Percentiles rank a stretch among this genome's conserved stretches.
Evolutionary conservation across 2,888 invertebrate species (phyloP).

Genomic region (Drosophila pseudotakahashii): DNA sequence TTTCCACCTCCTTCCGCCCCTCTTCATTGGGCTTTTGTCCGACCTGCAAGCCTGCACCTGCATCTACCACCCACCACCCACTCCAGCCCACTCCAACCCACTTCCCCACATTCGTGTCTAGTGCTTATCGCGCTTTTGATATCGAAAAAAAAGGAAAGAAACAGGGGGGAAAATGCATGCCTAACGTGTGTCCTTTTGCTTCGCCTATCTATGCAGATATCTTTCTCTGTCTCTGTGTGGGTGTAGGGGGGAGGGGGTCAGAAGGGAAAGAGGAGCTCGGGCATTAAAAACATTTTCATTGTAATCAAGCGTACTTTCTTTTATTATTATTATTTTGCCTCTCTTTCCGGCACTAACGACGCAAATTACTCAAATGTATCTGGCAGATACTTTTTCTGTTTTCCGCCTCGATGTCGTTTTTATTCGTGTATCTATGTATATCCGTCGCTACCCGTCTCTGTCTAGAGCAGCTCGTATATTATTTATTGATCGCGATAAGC

Average conservation of each 20-base stretch:
- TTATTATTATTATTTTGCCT: constrained; percentile 76
- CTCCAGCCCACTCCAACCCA: constrained; percentile 2
- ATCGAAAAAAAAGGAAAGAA: constrained; percentile 49
- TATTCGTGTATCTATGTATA: constrained; percentile 31
- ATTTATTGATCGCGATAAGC: constrained; percentile 84
- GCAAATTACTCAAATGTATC: constrained; percentile 82
- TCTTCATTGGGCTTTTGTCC: constrained; percentile 55
- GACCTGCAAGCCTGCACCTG: constrained; percentile 55
- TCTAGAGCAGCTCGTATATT: constrained; percentile 79
- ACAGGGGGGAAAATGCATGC: constrained; percentile 45
- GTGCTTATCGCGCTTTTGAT: constrained; percentile 79
- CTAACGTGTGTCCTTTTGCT: constrained; percentile 55
- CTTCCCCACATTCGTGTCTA: constrained; percentile 50
- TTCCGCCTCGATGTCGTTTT: constrained; percentile 44
- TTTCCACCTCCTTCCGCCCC: constrained; percentile 35
- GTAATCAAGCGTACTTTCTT: constrained; percentile 80
- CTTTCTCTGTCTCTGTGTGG: constrained; percentile 62
- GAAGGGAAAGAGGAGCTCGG: constrained; percentile 31
- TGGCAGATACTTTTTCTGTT: constrained; percentile 72
- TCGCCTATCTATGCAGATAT: constrained; percentile 74
- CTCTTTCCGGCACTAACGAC: constrained; percentile 64
- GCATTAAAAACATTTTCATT: constrained; percentile 78
- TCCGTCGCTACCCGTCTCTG: constrained; percentile 34
- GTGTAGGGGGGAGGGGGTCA: constrained; percentile 4
- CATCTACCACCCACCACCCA: constrained; percentile 15